A percentile compares a stretch with the other conserved stretches of the same genome.
These are phyloP conservation scores for Poliocrania exsul DNA, from an alignment of 2,797 vertebrate genomes.

Conservation along the genomic window DNA sequence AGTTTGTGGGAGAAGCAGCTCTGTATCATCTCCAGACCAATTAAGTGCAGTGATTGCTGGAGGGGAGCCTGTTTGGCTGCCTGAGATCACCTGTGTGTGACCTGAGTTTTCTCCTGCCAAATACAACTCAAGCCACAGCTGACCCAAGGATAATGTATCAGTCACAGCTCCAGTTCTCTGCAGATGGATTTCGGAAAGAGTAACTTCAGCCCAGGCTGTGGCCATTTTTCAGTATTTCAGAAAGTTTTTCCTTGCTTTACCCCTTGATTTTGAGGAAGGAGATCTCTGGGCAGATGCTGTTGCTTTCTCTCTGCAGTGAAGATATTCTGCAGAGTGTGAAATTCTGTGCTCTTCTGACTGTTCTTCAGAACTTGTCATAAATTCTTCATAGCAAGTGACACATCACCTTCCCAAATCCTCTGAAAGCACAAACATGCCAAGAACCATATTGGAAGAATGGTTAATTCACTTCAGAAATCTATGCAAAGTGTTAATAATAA, in stretches of 20 bases:
- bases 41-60: neutral
- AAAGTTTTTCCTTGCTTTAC: neutral
- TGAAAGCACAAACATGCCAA: neutral
- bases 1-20: neutral
- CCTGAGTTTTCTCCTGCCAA: neutral
- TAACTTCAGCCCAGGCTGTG: neutral
- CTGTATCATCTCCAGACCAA: neutral
- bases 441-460: neutral
- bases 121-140: neutral
- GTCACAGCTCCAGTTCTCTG: neutral
- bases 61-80: neutral
- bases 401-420: neutral
- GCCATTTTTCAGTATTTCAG: neutral
- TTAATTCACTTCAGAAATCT: neutral
- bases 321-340: neutral
- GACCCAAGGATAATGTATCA: neutral
- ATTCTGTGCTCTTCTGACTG: conserved; percentile 5
- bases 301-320: neutral
- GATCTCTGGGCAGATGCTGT: neutral
- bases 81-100: neutral
- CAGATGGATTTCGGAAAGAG: conserved; percentile 2
- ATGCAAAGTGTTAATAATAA: neutral
- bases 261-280: neutral
- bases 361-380: neutral
- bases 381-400: neutral